Conservation (phyloP, 2,797 vertebrate genomes). For the Aratinga solstitialis region DNA sequence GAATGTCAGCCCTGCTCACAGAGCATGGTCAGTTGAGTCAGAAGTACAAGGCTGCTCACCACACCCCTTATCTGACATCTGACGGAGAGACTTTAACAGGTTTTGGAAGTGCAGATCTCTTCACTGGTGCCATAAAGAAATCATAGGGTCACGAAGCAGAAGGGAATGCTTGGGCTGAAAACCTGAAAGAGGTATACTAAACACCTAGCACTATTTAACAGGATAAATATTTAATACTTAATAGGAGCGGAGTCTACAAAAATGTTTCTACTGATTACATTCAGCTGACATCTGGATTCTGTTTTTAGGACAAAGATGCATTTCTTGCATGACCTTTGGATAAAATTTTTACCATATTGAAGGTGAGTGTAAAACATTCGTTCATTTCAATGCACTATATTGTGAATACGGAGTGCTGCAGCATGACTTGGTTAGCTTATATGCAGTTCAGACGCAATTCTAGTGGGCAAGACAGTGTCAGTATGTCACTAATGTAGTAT, state of each 20-base stretch:
- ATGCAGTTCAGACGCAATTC: background rate
- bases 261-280: background rate
- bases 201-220: background rate
- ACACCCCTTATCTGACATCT: background rate
- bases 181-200: background rate
- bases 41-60: background rate
- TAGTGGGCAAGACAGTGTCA: background rate
- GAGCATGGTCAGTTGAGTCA: background rate
- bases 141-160: background rate
- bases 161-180: background rate
- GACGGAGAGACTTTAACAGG: background rate
- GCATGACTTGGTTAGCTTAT: background rate
- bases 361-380: background rate
- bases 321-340: constrained; percentile 26
- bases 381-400: background rate
- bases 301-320: constrained; percentile 1
- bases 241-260: background rate
- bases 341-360: background rate
- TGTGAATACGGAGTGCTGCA: background rate
- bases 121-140: background rate
- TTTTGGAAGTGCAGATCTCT: background rate
- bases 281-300: constrained; percentile 30
- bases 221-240: background rate
- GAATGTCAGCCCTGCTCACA: background rate
- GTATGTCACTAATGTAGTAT: background rate